Conservation (phyloP, 1,140 invertebrate species). For the Meloidogyne floridensis region DNA sequence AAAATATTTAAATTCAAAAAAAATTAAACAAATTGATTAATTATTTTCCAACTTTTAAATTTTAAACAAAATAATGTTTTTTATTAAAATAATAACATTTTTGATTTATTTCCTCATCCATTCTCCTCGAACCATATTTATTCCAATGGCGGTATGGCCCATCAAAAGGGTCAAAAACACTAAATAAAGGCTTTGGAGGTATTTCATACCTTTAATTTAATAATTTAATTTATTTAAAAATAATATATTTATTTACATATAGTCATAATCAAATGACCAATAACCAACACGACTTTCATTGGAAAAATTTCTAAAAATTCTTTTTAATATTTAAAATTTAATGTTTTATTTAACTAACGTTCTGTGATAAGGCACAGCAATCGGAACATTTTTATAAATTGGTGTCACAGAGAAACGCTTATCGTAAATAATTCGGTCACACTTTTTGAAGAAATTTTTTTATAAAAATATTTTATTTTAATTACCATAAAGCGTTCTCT, state of each 20-base stretch:
- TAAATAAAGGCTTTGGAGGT: not conserved
- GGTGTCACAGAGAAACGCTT: slow-evolving; percentile 15
- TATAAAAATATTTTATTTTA: not conserved
- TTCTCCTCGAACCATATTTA: slow-evolving; percentile 21
- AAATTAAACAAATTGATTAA: no score
- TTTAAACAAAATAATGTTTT: slow-evolving; percentile 15
- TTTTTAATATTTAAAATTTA: not conserved
- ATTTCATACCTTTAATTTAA: slow-evolving; percentile 1
- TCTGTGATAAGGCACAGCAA: not conserved
- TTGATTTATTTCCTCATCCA: slow-evolving; percentile 25
- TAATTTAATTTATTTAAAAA: not conserved
- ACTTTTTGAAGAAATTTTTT: slow-evolving; percentile 14
- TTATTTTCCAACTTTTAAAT: no score
- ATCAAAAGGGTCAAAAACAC: slow-evolving; percentile 22
- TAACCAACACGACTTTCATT: slow-evolving; percentile 14
- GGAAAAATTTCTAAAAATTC: slow-evolving; percentile 26
- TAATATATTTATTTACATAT: slow-evolving; percentile 19
- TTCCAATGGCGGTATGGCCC: slow-evolving; percentile 14
- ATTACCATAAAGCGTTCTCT: slow-evolving; percentile 18
- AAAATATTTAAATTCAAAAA: no score
- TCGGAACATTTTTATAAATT: slow-evolving; percentile 10
- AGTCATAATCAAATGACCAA: slow-evolving; percentile 28
- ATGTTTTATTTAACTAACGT: not conserved
- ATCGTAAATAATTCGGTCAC: slow-evolving; percentile 17
- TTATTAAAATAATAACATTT: slow-evolving; percentile 31